Evolutionary conservation across 2,113 vertebrate species (phyloP).

Genomic region (Prochilodus magdalenae): DNA sequence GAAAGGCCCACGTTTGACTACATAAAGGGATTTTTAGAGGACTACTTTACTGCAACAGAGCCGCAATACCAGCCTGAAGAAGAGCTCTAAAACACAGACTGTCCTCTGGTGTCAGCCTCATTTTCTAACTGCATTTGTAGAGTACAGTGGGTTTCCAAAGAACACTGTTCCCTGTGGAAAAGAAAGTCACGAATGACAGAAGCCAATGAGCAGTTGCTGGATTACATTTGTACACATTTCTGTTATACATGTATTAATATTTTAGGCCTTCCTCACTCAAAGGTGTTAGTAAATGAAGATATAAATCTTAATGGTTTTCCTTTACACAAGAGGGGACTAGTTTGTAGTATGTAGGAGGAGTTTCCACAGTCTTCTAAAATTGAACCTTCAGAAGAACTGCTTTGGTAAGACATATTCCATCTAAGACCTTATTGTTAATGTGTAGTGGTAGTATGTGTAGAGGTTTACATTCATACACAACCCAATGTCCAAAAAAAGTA

Average conservation of each 20-base stretch:
- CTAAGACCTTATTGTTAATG: too few species aligned
- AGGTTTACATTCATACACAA: too few species aligned
- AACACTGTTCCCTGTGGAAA: not conserved
- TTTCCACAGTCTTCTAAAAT: not conserved
- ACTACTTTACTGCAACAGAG: slow-evolving; percentile 97
- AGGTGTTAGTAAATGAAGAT: too few species aligned
- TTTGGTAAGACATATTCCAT: too few species aligned
- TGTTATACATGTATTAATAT: too few species aligned
- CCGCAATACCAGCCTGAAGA: slow-evolving; percentile 97
- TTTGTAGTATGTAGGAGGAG: not conserved
- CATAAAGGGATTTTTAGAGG: slow-evolving; percentile 95
- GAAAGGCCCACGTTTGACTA: slow-evolving; percentile 97
- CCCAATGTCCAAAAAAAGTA: too few species aligned
- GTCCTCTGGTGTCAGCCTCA: too few species aligned
- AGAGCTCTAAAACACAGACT: slow-evolving; percentile 74
- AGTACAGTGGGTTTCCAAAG: too few species aligned
- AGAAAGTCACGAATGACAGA: too few species aligned
- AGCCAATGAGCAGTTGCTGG: not conserved
- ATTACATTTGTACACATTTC: not conserved
- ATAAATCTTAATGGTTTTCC: not conserved
- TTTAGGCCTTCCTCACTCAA: too few species aligned
- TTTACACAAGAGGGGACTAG: not conserved
- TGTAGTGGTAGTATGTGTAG: too few species aligned
- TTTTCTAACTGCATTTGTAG: not conserved
- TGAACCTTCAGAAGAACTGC: too few species aligned